Evolutionary conservation across 2,113 vertebrate genomes (phyloP), one percentile per base, ranked within the genome.

Genomic region (Dipodomys stephensi): DNA sequence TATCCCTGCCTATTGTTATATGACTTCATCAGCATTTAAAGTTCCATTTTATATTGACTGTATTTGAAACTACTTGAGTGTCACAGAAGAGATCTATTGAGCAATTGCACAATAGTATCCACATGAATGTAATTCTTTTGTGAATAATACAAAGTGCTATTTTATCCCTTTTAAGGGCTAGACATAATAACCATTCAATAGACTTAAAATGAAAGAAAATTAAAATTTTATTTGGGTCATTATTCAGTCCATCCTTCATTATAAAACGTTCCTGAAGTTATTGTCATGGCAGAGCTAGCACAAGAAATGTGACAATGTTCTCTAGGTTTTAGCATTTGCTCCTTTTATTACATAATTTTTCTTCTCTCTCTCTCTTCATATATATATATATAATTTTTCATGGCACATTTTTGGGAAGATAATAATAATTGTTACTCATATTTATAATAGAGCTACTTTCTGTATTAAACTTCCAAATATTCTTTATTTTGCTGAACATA

Each of bases 141-240:
- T 97, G 83, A 97, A 93, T 89, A 96, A 95, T 10, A 65, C 57
- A 69, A 90, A 96, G 15, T 20, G 92, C 79, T 94, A 46, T 94
- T 96, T 95, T 97, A 27, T 95, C 73, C 65, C 72, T 95, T 96
- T 97, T 88, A 97, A 93, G 20, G 20, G 49, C 3, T 71, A 84
- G 35, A 20, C 78, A 90, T 4, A 92, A 27, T 83, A 93, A 64
- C 67, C 88, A 87, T 78, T 90, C 74, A 80, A 96, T 35, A 82
- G 53, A 57, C 6, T 92, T 91, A 94, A 96, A 96, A 82, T 93
- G 72, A 90, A 64, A 96, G 93, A 96, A 91, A 84, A 95, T 96
- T 96, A 71, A 97, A 96, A 30, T 96, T 97, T 97, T 95, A 93
- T 96, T 89, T 92, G 53, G 77, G 16, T 18, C 78, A 90, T 97